Base-by-base conservation (phyloP, 1,140 invertebrate genomes). In the Aphis gossypii region DNA sequence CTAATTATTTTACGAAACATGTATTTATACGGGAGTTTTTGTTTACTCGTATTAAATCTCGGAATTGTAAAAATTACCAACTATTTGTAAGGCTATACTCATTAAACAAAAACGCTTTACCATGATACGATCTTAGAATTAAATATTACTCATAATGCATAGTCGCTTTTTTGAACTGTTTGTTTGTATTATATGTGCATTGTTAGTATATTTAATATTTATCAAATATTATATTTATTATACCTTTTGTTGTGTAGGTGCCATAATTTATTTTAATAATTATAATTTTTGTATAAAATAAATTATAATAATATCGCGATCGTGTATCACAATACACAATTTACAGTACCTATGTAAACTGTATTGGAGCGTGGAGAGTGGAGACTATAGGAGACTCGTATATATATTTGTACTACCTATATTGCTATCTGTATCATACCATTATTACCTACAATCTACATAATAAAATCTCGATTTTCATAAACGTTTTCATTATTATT, bases 381-480 rank as follows among this genome's bases (percentile, higher is more conserved):
- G 60, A 18, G 4, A 76, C 30, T 68, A 9, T 41, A 41, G 38
- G 30, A 14, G 25, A 68, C 56, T 3, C 11, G 23, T n/a, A n/a
- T n/a, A 14, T 76, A 2, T 30, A 30, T 60, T 1, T 11, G 30
- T 6, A n/a, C n/a, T 76, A 18, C 35, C 35, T n/a, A 20, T n/a
- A 20, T 25, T 68, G 9, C 9, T 76, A 5, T 76, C 0, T 76
- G 60, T n/a, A 76, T n/a, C 18, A 76, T n/a, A 76, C 30, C 30
- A n/a, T n/a, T 68, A 68, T 46, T 87, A 46, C 35, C 46, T 51
- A 88, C n/a, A 48, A 76, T 76, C 30, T 51, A 35, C 25, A 88
- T 35, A 51, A 25, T 30, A 87, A 44, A 84, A 87, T 48, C 41
- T 88, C 46, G n/a, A 88, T 90, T 90, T 90, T 56, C 41, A 25